Conservation (phyloP, 2,888 invertebrate species). For the Ichneumoninae sp. region DNA sequence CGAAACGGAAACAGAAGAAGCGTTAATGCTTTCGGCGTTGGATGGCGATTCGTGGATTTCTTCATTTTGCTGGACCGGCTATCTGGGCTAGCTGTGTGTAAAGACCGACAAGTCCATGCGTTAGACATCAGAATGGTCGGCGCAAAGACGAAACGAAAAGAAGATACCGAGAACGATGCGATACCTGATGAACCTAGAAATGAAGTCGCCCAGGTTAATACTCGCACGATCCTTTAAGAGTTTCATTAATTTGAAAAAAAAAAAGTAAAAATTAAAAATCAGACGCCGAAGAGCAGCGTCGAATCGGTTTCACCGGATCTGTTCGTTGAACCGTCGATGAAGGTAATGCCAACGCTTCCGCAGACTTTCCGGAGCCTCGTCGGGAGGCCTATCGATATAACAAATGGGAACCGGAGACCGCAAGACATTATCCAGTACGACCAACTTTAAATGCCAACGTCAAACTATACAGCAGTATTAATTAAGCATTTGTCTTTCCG, state of each 20-base stretch:
- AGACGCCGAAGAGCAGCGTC: conserved; percentile 2
- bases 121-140: conserved; percentile 6
- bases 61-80: neutral
- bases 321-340: conserved; percentile 39
- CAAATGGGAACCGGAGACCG: conserved; percentile 66
- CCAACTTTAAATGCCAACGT: neutral
- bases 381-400: conserved; percentile 60
- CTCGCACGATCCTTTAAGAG: neutral
- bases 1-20: conserved; percentile 4
- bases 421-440: conserved; percentile 71
- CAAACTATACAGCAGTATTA: neutral
- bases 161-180: neutral
- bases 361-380: conserved; percentile 68
- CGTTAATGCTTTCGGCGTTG: neutral
- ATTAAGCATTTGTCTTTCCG: neutral
- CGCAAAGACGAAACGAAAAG: neutral
- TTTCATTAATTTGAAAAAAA: neutral
- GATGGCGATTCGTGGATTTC: neutral
- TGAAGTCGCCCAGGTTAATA: conserved; percentile 38
- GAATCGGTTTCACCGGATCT: neutral
- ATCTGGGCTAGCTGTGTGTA: neutral
- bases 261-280: conserved; percentile 8
- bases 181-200: neutral
- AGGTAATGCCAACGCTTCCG: conserved; percentile 69
- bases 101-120: neutral